phyloP scores from a whole-genome alignment of 2,797 vertebrate genomes.

The Rhynchonycteris naso region DNA sequence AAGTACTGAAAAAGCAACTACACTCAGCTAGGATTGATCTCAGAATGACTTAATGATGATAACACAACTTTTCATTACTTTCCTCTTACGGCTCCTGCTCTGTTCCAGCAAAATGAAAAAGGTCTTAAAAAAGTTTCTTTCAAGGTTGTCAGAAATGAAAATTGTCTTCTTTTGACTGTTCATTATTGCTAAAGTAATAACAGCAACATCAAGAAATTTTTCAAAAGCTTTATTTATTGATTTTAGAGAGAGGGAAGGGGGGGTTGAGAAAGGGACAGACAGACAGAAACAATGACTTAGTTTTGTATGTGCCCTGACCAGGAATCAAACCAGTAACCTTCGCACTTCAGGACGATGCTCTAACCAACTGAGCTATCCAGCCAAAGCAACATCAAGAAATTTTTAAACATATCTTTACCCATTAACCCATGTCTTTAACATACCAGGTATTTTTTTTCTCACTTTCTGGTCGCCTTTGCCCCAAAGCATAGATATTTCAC shows the following conservation, averaged over 20 bases:
- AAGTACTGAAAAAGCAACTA: neutral
- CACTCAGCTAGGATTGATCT: neutral
- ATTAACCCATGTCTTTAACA: neutral
- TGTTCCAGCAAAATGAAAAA: slow-evolving; percentile 42
- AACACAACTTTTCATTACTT: neutral
- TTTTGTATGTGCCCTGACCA: too few species aligned
- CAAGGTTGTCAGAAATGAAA: neutral
- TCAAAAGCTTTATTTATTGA: too few species aligned
- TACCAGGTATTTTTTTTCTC: neutral
- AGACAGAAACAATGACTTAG: too few species aligned
- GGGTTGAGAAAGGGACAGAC: too few species aligned
- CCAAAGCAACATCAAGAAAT: too few species aligned
- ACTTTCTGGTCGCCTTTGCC: neutral
- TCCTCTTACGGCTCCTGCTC: neutral
- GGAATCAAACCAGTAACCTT: too few species aligned
- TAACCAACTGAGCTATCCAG: too few species aligned
- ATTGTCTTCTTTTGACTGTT: neutral
- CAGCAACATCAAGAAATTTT: neutral
- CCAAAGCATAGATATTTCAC: neutral
- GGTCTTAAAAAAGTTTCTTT: neutral
- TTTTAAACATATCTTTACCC: neutral
- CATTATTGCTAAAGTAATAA: neutral
- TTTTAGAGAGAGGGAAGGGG: too few species aligned
- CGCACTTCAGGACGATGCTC: too few species aligned
- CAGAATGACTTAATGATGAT: slow-evolving; percentile 36